Evolutionary conservation across 2,113 vertebrate genomes (phyloP), one percentile per base, ranked within the genome.

Genomic region (Sakesphorus luctuosus): DNA sequence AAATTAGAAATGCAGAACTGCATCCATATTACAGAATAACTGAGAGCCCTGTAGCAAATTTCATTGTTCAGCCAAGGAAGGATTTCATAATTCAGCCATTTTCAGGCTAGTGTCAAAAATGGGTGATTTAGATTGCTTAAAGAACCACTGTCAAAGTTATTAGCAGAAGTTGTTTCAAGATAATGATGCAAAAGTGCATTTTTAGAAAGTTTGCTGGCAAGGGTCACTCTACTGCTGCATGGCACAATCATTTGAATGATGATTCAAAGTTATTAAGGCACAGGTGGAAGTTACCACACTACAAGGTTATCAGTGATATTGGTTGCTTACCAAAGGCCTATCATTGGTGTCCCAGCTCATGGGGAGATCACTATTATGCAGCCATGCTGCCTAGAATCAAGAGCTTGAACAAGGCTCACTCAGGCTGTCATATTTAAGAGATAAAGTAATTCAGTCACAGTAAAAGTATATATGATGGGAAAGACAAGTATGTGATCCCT

Each of bases 381-480:
- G 13, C 5, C 25, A 26, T 17, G 18, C 29, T 55, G 9, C 11
- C 55, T 35, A 10, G 5, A 15, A 83, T 20, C 0, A 0, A 55
- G 16, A 69, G 29, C 16, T 68, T 75, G 33, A 46, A 53, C 50
- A 46, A 47, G 7, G 13, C 23, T 68, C 23, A 20, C 33, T 46
- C 38, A 61, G 38, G 28, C 24, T 26, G 20, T 55, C 55, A 15
- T 35, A 31, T 47, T 31, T 18, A 40, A 21, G 31, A 17, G 20
- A 26, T 47, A 53, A 47, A 69, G 11, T 35, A 13, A 11, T 21
- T 31, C 28, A 55, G 29, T 61, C 13, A 44, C 2, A 46, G 24
- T n/a, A 13, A 68, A 62, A 89, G 9, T 40, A 8, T 11, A 21
- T 21, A 11, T 10, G 13, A 18, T 35, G 17, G 13, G 17, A 47